phyloP scores from a whole-genome alignment of 2,113 vertebrate species.

The Ameiurus melas region DNA sequence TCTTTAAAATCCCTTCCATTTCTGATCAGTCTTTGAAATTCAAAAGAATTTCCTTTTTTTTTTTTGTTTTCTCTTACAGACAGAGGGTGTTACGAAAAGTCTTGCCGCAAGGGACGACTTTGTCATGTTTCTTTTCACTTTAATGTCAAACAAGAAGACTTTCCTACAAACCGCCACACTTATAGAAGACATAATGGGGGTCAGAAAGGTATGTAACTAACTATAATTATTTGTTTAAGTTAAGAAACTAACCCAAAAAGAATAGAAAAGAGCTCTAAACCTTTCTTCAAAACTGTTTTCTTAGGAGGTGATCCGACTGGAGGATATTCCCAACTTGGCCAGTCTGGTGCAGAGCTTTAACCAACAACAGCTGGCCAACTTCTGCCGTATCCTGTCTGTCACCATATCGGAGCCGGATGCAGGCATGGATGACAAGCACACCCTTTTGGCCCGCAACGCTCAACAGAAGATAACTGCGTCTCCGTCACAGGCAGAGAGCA shows the following conservation, averaged over 20 bases:
- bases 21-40: neutral
- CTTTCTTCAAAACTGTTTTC: neutral
- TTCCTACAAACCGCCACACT: constrained; percentile 87
- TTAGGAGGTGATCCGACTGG: constrained; percentile 96
- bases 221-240: neutral
- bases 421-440: constrained; percentile 97
- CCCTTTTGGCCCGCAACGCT: constrained; percentile 92
- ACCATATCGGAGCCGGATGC: constrained; percentile 96
- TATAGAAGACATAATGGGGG: constrained; percentile 86
- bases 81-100: constrained; percentile 84
- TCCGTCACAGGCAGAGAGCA: constrained; percentile 91
- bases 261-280: neutral
- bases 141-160: constrained; percentile 90
- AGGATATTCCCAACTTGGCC: constrained; percentile 90
- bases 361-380: constrained; percentile 97
- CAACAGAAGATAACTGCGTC: constrained; percentile 89
- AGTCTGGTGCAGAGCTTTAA: constrained; percentile 95
- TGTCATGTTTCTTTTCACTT: constrained; percentile 84
- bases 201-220: constrained; percentile 80
- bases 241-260: neutral
- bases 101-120: constrained; percentile 86
- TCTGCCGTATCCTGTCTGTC: constrained; percentile 96
- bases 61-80: constrained; percentile 67
- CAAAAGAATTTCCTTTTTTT: neutral
- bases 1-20: neutral